A percentile compares a stretch with the other conserved stretches of the same genome.
phyloP scores from a whole-genome alignment of 2,113 vertebrate genomes.

The Myotis davidii region DNA sequence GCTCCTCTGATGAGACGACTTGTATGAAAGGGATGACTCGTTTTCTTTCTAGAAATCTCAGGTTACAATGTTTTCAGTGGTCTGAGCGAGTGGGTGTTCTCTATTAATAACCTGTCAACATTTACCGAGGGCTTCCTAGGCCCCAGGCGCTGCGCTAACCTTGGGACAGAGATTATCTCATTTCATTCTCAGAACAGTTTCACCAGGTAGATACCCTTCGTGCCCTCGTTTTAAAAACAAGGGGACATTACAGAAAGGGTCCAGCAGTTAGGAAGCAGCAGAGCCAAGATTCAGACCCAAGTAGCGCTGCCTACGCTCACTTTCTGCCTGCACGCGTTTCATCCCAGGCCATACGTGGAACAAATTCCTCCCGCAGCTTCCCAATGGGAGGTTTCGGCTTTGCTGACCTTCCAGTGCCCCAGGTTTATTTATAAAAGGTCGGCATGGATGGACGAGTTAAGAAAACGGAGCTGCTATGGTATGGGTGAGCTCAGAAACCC shows the following conservation, averaged over 20 bases:
- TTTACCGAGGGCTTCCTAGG: neutral
- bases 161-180: neutral
- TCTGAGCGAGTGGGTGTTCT: neutral
- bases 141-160: neutral
- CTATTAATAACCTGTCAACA: neutral
- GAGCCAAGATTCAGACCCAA: neutral
- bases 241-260: neutral
- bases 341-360: neutral
- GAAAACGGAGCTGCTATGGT: neutral
- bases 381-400: neutral
- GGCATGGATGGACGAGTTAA: neutral
- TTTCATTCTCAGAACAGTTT: neutral
- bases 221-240: neutral
- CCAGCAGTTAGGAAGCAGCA: neutral
- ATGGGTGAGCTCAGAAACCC: neutral
- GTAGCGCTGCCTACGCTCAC: neutral
- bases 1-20: neutral
- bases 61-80: neutral
- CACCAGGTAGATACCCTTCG: neutral
- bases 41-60: slow-evolving; percentile 33
- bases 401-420: neutral
- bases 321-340: neutral
- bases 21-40: neutral
- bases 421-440: neutral
- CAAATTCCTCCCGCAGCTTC: neutral